Evolutionary conservation across 2,888 invertebrate genomes (phyloP).

Genomic region (Hypolimnas misippus): DNA sequence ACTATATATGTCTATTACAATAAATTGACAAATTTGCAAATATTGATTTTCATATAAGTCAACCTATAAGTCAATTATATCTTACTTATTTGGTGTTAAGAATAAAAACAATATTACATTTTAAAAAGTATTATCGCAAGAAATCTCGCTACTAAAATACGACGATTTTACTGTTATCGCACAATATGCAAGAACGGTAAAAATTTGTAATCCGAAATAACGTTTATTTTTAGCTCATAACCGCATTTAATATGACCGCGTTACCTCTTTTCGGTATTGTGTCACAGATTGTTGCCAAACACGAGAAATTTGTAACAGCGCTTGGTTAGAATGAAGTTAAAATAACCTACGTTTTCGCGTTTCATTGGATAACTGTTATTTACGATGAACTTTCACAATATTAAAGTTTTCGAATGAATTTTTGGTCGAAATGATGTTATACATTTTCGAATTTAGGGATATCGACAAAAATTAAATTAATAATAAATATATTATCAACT

Average conservation of each 20-base stretch:
- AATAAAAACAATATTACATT: no score
- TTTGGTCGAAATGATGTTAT: background rate
- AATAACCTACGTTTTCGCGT: background rate
- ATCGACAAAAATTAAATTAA: no score
- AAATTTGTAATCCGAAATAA: background rate
- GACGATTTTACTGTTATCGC: background rate
- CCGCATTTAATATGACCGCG: constrained; percentile 20
- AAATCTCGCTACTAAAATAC: background rate
- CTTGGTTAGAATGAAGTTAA: constrained; percentile 8
- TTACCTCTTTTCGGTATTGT: constrained; percentile 30
- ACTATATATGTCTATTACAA: no score
- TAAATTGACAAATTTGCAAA: no score
- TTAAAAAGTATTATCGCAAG: background rate
- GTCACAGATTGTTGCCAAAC: constrained; percentile 29
- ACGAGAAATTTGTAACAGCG: constrained; percentile 17
- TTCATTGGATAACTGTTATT: background rate
- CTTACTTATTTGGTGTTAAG: no score
- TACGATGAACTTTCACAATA: no score
- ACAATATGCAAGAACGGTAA: background rate
- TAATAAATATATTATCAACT: no score
- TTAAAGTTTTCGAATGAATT: background rate
- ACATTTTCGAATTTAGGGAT: no score
- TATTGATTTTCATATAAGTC: no score
- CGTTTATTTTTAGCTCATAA: constrained; percentile 18
- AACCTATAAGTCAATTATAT: no score